Conservation (phyloP, 2,888 invertebrate genomes). For the Nymphalis c-album region DNA sequence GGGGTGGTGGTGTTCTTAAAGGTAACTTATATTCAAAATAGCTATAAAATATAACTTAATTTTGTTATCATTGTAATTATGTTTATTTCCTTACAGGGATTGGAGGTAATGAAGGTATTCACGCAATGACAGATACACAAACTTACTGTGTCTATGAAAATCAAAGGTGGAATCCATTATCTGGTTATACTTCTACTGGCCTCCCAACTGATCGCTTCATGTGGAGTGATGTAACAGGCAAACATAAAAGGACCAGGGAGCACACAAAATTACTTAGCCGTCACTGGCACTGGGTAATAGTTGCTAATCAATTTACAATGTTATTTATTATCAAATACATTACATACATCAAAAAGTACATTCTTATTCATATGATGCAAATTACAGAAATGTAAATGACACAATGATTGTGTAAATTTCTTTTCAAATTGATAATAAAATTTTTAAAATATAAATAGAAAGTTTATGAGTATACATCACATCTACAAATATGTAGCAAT, state of each 20-base stretch:
- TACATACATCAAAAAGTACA: too few relatives aligned
- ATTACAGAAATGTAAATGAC: too few relatives aligned
- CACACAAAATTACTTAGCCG: conserved; percentile 91
- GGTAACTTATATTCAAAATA: conserved; percentile 58
- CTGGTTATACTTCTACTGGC: conserved; percentile 92
- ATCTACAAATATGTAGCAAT: too few relatives aligned
- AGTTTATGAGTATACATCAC: too few relatives aligned
- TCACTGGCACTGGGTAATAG: conserved; percentile 92
- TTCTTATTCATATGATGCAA: too few relatives aligned
- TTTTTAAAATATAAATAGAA: too few relatives aligned
- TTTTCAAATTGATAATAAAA: too few relatives aligned
- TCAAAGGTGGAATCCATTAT: conserved; percentile 96
- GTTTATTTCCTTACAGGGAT: conserved; percentile 50
- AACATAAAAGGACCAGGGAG: conserved; percentile 91
- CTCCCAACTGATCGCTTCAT: conserved; percentile 92
- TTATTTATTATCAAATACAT: too few relatives aligned
- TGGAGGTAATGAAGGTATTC: conserved; percentile 70
- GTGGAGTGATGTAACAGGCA: conserved; percentile 95
- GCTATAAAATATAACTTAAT: background rate
- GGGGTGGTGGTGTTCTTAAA: conserved; percentile 91
- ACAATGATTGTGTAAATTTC: background rate
- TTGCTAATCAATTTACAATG: background rate
- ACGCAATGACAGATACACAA: conserved; percentile 91
- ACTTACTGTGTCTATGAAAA: conserved; percentile 96
- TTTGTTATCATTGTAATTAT: background rate